Evolutionary conservation across 2,113 vertebrate species (phyloP).

Genomic region (Camelus bactrianus): DNA sequence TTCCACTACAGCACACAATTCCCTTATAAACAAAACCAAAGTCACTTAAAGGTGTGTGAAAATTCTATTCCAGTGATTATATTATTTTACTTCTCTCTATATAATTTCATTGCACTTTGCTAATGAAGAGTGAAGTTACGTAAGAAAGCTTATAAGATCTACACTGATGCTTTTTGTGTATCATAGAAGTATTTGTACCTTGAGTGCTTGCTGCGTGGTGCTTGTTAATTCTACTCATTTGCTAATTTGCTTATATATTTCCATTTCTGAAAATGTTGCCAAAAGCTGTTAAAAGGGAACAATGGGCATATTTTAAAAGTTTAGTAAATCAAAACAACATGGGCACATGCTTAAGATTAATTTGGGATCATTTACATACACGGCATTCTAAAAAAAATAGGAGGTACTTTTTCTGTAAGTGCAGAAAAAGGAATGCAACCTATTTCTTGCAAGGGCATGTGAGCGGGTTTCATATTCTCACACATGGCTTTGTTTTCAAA

Average conservation of each 20-base stretch:
- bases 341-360: constrained; percentile 75
- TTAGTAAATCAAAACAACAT: constrained; percentile 72
- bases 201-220: constrained; percentile 12
- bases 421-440: constrained; percentile 65
- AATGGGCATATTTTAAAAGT: constrained; percentile 64
- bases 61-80: background rate
- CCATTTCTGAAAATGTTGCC: constrained; percentile 71
- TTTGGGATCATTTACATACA: constrained; percentile 75
- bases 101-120: constrained; percentile 18
- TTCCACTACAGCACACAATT: background rate
- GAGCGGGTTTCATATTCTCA: constrained; percentile 67
- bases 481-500: constrained; percentile 82
- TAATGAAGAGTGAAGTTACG: constrained; percentile 43
- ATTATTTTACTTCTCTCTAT: background rate
- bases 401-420: constrained; percentile 12
- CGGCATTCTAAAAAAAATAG: constrained; percentile 17
- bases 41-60: background rate
- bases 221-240: constrained; percentile 61
- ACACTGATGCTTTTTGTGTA: background rate
- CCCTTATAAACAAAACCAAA: background rate
- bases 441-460: constrained; percentile 64
- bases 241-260: constrained; percentile 64
- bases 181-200: background rate
- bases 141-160: constrained; percentile 22
- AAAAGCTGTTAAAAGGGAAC: constrained; percentile 64